Evolutionary conservation across 2,888 invertebrate species (phyloP).

Genomic region (Leucophora obtusa): DNA sequence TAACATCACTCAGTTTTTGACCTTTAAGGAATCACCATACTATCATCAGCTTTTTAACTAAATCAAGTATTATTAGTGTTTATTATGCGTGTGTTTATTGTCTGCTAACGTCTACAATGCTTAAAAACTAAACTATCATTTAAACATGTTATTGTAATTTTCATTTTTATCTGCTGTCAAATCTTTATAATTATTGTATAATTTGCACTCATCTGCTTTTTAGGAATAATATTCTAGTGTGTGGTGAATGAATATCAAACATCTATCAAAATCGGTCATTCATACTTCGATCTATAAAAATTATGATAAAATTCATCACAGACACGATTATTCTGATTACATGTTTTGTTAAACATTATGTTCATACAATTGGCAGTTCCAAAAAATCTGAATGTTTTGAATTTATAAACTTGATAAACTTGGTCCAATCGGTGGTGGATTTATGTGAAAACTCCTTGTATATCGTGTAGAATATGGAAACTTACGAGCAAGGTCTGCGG

Average conservation of each 20-base stretch:
- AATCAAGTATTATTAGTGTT: slow-evolving; percentile 4
- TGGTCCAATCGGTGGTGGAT: no score
- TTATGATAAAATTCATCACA: background rate
- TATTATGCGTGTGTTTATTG: slow-evolving; percentile 33
- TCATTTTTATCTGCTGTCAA: slow-evolving; percentile 62
- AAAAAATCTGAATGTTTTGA: no score
- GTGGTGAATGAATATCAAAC: background rate
- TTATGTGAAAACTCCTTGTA: no score
- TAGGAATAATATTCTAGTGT: background rate
- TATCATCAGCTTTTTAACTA: slow-evolving; percentile 32
- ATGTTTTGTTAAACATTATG: background rate
- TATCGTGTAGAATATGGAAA: no score
- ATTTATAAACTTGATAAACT: no score
- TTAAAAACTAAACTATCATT: slow-evolving; percentile 13
- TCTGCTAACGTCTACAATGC: slow-evolving; percentile 36
- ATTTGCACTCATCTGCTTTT: slow-evolving; percentile 40
- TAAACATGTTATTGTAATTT: slow-evolving; percentile 25
- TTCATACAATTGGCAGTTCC: no score
- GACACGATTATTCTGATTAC: background rate
- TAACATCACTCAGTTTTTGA: slow-evolving; percentile 30
- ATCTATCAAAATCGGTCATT: background rate
- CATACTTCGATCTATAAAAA: background rate
- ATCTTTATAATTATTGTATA: slow-evolving; percentile 46
- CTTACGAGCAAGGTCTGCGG: no score
- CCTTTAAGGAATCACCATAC: slow-evolving; percentile 27